A percentile compares a stretch with the other conserved stretches of the same genome.
Conservation (phyloP, 2,797 vertebrate genomes). For the Vireo griseus region DNA sequence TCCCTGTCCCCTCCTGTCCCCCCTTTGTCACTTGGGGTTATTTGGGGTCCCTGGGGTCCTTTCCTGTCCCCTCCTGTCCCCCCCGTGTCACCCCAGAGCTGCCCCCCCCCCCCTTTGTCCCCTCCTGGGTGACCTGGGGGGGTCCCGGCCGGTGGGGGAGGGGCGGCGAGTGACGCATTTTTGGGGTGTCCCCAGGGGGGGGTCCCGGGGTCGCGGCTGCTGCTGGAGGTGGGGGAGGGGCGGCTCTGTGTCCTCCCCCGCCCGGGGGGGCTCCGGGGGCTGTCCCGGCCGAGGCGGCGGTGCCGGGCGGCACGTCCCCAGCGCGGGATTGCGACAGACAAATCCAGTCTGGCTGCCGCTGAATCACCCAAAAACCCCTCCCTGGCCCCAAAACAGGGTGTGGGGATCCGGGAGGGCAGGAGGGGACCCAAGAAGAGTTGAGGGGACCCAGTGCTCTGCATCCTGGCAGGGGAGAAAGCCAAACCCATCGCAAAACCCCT, state of each 20-base stretch:
- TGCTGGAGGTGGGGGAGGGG: neutral
- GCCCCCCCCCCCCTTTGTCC: no score
- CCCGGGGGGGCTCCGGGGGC: neutral
- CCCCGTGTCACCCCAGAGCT: no score
- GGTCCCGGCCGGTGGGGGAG: neutral
- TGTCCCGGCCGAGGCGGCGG: neutral
- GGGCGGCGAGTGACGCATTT: neutral
- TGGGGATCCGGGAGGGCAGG: neutral
- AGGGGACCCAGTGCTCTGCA: accelerated
- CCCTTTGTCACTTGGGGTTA: no score
- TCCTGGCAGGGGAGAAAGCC: accelerated
- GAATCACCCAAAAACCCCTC: neutral
- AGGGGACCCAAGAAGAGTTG: neutral
- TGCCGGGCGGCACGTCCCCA: neutral
- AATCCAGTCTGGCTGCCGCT: neutral
- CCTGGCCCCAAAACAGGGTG: neutral
- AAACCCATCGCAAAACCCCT: neutral
- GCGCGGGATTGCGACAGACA: neutral
- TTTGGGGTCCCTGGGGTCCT: no score
- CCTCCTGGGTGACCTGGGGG: neutral
- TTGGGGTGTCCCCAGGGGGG: neutral
- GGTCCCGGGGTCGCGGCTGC: neutral
- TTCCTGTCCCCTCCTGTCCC: no score
- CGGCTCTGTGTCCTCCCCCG: neutral
- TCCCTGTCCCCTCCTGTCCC: no score